Percentiles rank a stretch among this genome's conserved stretches.
Evolutionary conservation across 2,888 invertebrate species (phyloP).

Genomic region (Andrena camellia): DNA sequence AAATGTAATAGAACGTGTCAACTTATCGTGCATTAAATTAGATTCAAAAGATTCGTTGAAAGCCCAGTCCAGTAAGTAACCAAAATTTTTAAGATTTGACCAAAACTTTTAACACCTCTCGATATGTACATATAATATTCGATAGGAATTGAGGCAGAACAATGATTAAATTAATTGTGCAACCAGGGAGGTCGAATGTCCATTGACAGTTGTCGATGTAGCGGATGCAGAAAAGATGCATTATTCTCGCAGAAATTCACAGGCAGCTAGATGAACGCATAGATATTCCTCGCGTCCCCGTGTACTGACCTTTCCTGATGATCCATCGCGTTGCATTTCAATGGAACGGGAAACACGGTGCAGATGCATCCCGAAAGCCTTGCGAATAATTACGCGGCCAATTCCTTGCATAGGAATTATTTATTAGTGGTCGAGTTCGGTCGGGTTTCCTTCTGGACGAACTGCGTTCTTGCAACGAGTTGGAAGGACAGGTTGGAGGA

Average conservation of each 20-base stretch:
- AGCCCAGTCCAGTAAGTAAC: no score
- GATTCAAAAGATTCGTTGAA: no score
- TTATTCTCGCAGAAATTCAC: slow-evolving; percentile 1
- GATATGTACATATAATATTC: no score
- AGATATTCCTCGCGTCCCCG: slow-evolving; percentile 25
- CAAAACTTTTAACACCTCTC: no score
- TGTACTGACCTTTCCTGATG: slow-evolving; percentile 50
- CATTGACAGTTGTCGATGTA: neutral
- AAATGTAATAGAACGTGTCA: no score
- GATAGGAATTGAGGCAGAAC: no score
- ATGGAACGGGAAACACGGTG: slow-evolving; percentile 66
- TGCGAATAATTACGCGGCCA: slow-evolving; percentile 66
- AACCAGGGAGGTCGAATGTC: no score
- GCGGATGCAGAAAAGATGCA: neutral
- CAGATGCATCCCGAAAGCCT: slow-evolving; percentile 56
- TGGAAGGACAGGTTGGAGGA: slow-evolving; percentile 36
- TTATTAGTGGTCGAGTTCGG: slow-evolving; percentile 38
- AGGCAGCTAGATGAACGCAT: slow-evolving; percentile 7
- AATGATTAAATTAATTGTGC: no score
- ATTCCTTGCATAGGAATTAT: slow-evolving; percentile 67
- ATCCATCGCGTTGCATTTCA: slow-evolving; percentile 67
- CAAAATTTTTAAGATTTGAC: no score
- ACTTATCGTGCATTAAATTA: no score
- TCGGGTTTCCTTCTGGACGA: slow-evolving; percentile 32
- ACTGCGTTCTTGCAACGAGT: slow-evolving; percentile 18